Percentiles rank a stretch among this genome's conserved stretches.
Conservation (phyloP, 2,113 vertebrate species). For the Ardeotis arabs region DNA sequence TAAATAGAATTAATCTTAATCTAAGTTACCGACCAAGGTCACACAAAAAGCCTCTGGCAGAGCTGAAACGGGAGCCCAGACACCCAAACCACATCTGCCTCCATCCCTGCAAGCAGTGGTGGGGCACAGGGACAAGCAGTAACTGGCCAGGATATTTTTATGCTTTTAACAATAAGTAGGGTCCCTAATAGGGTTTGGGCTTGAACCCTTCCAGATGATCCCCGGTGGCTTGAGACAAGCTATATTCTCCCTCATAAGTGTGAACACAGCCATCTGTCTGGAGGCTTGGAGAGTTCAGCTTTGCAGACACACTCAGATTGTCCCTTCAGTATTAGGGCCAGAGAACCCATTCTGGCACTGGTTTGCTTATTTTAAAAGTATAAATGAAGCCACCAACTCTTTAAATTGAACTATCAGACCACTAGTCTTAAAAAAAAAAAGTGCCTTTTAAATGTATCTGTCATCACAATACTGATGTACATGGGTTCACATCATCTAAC, state of each 20-base stretch:
- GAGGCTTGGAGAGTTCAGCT: background rate
- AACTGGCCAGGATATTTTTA: background rate
- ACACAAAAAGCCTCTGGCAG: background rate
- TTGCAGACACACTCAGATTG: background rate
- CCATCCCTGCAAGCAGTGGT: background rate
- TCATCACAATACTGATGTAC: background rate
- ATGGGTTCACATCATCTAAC: background rate
- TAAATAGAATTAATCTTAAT: background rate
- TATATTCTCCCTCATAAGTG: fast-evolving
- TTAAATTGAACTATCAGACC: background rate
- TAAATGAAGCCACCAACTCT: background rate
- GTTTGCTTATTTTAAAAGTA: background rate
- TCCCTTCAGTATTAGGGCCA: background rate
- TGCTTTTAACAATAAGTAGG: background rate
- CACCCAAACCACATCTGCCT: background rate
- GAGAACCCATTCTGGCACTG: background rate
- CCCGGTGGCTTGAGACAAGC: background rate
- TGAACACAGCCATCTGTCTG: background rate
- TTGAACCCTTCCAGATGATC: background rate
- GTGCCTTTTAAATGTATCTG: background rate
- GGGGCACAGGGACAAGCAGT: background rate
- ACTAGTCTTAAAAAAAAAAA: background rate
- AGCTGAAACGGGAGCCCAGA: background rate
- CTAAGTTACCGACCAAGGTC: constrained; percentile 7
- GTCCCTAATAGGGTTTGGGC: background rate